Evolutionary conservation across 2,888 invertebrate species (phyloP).

Genomic region (Acanthosepion esculentum): DNA sequence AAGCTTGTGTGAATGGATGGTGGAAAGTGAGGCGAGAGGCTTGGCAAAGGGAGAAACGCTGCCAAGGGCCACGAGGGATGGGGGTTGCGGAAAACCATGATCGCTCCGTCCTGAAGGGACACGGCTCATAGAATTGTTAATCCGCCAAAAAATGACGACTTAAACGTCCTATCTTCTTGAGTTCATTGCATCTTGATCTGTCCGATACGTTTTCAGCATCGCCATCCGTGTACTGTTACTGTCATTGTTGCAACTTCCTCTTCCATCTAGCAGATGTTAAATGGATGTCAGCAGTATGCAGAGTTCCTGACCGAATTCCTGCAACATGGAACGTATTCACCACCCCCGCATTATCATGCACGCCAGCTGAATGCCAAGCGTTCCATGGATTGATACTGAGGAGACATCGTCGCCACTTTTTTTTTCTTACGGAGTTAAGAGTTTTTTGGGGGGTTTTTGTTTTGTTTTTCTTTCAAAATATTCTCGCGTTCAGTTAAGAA

Average conservation of each 20-base stretch:
- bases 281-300: background rate
- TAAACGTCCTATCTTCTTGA: no score
- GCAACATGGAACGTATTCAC: background rate
- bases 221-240: background rate
- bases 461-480: background rate
- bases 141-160: no score
- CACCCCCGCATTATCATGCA: background rate
- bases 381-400: background rate
- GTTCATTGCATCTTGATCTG: background rate
- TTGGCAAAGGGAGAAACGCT: no score
- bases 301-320: constrained; percentile 10
- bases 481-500: background rate
- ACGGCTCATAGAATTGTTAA: no score
- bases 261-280: background rate
- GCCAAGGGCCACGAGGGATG: no score
- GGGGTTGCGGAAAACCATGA: no score
- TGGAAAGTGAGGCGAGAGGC: no score
- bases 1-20: no score
- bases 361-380: background rate
- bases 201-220: background rate
- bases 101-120: no score
- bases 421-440: background rate
- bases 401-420: background rate
- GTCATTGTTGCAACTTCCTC: background rate
- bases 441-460: no score